A percentile compares a stretch with the other conserved stretches of the same genome.
Evolutionary conservation across 2,113 vertebrate genomes (phyloP).

Genomic region (Tachysurus vachellii): DNA sequence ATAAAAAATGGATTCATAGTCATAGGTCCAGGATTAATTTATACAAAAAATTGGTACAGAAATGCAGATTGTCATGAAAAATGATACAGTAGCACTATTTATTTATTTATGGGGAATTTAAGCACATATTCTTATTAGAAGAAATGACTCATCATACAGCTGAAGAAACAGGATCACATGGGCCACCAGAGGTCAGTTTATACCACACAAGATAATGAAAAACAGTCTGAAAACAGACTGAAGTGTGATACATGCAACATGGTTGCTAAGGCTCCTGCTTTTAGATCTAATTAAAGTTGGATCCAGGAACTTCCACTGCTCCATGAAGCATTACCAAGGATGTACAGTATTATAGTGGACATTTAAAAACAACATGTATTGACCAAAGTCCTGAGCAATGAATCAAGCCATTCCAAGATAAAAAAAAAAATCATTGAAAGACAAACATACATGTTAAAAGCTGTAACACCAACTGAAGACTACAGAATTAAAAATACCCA

Average conservation of each 20-base stretch:
- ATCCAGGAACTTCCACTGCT: neutral
- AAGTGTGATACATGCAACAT: neutral
- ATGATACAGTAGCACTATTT: neutral
- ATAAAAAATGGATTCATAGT: no score
- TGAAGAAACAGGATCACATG: neutral
- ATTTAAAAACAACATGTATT: neutral
- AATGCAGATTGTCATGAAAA: neutral
- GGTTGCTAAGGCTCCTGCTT: neutral
- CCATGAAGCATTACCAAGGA: neutral
- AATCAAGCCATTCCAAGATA: neutral
- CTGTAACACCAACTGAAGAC: no score
- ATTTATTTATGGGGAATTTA: neutral
- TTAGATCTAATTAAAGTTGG: neutral
- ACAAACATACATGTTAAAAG: neutral
- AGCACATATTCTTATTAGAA: neutral
- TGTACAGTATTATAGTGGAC: neutral
- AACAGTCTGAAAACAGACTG: neutral
- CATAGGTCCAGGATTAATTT: neutral
- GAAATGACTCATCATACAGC: slow-evolving; percentile 8
- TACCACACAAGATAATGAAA: neutral
- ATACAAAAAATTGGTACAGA: neutral
- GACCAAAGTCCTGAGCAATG: neutral
- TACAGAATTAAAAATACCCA: neutral
- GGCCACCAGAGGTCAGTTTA: neutral
- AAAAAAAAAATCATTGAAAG: neutral